A percentile compares a stretch with the other conserved stretches of the same genome.
These are phyloP conservation scores for Ypsolopha sequella DNA, from an alignment of 2,888 invertebrate species.

Conservation along the genomic window DNA sequence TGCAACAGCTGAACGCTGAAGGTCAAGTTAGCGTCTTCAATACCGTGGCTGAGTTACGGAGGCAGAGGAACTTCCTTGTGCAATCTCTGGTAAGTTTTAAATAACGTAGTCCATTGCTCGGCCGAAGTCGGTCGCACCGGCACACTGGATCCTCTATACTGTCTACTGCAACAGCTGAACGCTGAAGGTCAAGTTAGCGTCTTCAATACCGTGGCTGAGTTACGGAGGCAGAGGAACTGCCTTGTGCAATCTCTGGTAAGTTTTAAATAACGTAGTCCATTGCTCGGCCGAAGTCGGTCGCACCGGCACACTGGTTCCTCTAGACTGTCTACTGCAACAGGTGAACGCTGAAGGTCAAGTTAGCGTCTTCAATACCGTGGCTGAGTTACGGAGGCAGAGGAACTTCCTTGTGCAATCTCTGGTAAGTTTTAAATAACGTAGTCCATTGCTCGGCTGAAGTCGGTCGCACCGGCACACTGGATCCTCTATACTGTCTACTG, in stretches of 20 bases:
- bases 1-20: slow-evolving; percentile 87
- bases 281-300: no score
- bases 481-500: slow-evolving; percentile 90
- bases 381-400: slow-evolving; percentile 88
- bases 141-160: slow-evolving; percentile 93
- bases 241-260: slow-evolving; percentile 89
- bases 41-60: slow-evolving; percentile 89
- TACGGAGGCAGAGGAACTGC: slow-evolving; percentile 92
- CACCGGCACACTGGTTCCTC: slow-evolving; percentile 93
- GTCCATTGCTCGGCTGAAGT: no score
- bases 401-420: slow-evolving; percentile 95
- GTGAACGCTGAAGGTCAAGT: slow-evolving; percentile 85
- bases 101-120: slow-evolving; percentile 88
- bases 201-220: slow-evolving; percentile 91
- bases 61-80: slow-evolving; percentile 93
- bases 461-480: slow-evolving; percentile 93
- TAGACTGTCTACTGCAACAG: slow-evolving; percentile 92
- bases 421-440: no score
- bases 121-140: slow-evolving; percentile 97
- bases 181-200: slow-evolving; percentile 89
- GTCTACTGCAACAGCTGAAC: slow-evolving; percentile 86
- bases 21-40: slow-evolving; percentile 90
- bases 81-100: slow-evolving; percentile 79
- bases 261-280: no score
- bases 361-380: slow-evolving; percentile 92